phyloP scores from a whole-genome alignment of 2,888 invertebrate genomes.

The Rotaria socialis region DNA sequence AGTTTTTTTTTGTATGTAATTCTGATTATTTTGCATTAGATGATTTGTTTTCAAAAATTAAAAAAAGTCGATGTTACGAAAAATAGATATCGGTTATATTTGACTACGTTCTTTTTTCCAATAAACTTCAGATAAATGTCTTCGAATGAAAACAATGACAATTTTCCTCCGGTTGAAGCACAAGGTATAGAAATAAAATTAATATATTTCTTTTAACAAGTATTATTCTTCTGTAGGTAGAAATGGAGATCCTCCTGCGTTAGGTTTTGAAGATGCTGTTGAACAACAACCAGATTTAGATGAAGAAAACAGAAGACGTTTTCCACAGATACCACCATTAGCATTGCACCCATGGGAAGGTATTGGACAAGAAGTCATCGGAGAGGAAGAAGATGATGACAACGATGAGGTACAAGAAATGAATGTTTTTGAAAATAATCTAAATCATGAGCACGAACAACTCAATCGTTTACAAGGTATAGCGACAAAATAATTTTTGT shows the following conservation, averaged over 20 bases:
- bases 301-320: slow-evolving; percentile 22
- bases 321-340: slow-evolving; percentile 12
- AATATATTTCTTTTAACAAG: too few species aligned
- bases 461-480: slow-evolving; percentile 5
- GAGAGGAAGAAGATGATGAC: background rate
- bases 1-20: background rate
- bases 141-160: background rate
- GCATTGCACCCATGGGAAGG: slow-evolving; percentile 2
- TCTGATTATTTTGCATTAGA: background rate
- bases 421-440: background rate
- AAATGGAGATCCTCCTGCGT: background rate
- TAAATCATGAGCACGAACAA: slow-evolving; percentile 23
- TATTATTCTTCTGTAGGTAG: background rate
- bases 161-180: background rate
- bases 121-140: background rate
- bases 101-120: background rate
- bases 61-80: background rate
- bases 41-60: background rate
- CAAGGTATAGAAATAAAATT: background rate
- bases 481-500: background rate
- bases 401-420: slow-evolving; percentile 2
- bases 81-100: background rate
- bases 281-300: slow-evolving; percentile 11
- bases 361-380: background rate
- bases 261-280: background rate